Percentiles rank a stretch among this genome's conserved stretches.
Conservation (phyloP, 2,113 vertebrate species). For the Pelmatolapia mariae region DNA sequence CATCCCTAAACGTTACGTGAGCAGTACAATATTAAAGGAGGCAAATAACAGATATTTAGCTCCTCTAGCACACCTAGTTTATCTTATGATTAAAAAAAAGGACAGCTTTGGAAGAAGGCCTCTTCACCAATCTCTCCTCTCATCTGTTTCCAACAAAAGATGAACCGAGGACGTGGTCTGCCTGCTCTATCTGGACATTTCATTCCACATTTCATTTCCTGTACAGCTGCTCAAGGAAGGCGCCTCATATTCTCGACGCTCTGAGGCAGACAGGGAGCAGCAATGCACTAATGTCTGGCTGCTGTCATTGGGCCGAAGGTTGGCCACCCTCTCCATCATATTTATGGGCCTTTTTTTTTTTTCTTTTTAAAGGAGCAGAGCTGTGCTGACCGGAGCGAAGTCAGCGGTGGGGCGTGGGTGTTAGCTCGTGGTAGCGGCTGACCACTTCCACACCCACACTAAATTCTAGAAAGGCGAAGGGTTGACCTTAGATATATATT, state of each 20-base stretch:
- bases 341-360: slow-evolving; percentile 48
- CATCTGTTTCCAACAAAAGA: slow-evolving; percentile 33
- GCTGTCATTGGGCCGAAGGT: slow-evolving; percentile 51
- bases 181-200: slow-evolving; percentile 46
- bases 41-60: neutral
- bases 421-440: neutral
- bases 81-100: neutral
- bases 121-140: neutral
- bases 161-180: neutral
- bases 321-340: slow-evolving; percentile 54
- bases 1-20: neutral
- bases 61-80: neutral
- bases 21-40: neutral
- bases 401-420: neutral
- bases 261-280: slow-evolving; percentile 36
- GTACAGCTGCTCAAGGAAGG: slow-evolving; percentile 24
- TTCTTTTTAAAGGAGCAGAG: neutral
- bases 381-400: neutral
- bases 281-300: slow-evolving; percentile 33
- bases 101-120: neutral
- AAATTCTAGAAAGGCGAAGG: neutral
- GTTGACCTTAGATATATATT: neutral
- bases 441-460: neutral
- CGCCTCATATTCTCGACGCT: slow-evolving; percentile 38
- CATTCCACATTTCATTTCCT: slow-evolving; percentile 64